Percentiles rank a stretch among this genome's conserved stretches.
Conservation (phyloP, 2,797 vertebrate species). For the Scolopax rusticola region DNA sequence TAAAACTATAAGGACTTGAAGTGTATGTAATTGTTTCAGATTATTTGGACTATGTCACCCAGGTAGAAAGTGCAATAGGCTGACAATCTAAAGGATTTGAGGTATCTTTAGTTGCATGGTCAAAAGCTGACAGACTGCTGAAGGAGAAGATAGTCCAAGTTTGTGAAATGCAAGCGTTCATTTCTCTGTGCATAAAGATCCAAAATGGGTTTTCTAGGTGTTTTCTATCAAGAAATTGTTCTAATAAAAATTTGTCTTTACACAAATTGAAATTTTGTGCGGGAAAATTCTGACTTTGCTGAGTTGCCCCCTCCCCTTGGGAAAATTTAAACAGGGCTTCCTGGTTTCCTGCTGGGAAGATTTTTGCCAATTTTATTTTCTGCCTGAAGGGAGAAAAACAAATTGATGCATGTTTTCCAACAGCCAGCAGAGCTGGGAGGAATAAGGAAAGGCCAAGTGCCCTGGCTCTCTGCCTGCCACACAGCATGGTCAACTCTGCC, state of each 20-base stretch:
- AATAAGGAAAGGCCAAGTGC: slow-evolving; percentile 28
- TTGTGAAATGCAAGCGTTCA: slow-evolving; percentile 14
- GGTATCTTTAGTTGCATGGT: neutral
- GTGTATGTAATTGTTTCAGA: neutral
- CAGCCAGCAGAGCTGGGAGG: slow-evolving; percentile 34
- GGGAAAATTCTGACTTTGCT: slow-evolving; percentile 58
- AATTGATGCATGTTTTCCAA: slow-evolving; percentile 57
- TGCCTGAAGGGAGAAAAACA: slow-evolving; percentile 66
- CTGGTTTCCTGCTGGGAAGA: slow-evolving; percentile 42
- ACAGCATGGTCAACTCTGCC: neutral
- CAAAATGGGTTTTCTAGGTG: slow-evolving; percentile 30
- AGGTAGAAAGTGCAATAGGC: neutral
- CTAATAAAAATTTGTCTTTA: slow-evolving; percentile 53
- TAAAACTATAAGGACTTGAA: neutral
- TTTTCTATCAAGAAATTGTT: slow-evolving; percentile 43
- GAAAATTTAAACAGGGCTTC: slow-evolving; percentile 58
- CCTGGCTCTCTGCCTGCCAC: slow-evolving; percentile 38
- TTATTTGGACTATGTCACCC: neutral
- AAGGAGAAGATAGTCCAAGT: neutral
- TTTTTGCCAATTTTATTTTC: slow-evolving; percentile 66
- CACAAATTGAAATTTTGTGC: slow-evolving; percentile 54
- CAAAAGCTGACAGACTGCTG: neutral
- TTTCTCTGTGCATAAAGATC: neutral
- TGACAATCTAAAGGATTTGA: neutral
- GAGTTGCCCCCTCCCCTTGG: slow-evolving; percentile 2